phyloP scores from a whole-genome alignment of 2,888 invertebrate species.

The Eurois occulta region DNA sequence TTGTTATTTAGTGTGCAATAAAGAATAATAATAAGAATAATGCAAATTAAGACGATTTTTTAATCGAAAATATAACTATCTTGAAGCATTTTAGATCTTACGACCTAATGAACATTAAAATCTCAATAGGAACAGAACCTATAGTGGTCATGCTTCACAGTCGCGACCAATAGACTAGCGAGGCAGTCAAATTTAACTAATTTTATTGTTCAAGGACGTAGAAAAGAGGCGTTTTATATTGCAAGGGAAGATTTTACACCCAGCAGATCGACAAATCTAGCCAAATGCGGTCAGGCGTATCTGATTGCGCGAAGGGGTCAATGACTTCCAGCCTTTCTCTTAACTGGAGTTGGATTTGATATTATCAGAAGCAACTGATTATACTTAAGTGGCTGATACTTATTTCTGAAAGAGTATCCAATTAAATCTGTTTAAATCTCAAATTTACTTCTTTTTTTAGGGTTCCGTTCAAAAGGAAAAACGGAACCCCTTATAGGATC shows the following conservation, averaged over 20 bases:
- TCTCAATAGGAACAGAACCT: neutral
- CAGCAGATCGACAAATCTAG: slow-evolving; percentile 8
- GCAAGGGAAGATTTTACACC: slow-evolving; percentile 18
- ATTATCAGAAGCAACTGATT: neutral
- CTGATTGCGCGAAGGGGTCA: slow-evolving; percentile 30
- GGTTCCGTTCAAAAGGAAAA: no score
- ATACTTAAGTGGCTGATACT: neutral
- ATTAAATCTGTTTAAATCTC: no score
- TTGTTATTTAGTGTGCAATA: no score
- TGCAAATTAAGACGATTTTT: no score
- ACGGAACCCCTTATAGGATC: no score
- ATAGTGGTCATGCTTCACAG: neutral
- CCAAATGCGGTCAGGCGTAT: slow-evolving; percentile 26
- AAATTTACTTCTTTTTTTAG: no score
- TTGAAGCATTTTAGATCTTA: no score
- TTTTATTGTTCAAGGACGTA: neutral
- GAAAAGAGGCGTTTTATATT: neutral
- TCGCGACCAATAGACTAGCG: no score
- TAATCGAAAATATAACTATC: no score
- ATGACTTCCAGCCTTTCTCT: slow-evolving; percentile 35
- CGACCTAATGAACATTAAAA: neutral
- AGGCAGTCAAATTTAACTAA: no score
- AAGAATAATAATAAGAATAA: no score
- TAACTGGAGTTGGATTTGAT: neutral
- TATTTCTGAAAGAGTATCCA: no score